Percentiles rank a stretch among this genome's conserved stretches.
These are phyloP conservation scores for Pseudomyrmex flavicornis DNA, from an alignment of 1,140 invertebrate species.

Conservation along the genomic window DNA sequence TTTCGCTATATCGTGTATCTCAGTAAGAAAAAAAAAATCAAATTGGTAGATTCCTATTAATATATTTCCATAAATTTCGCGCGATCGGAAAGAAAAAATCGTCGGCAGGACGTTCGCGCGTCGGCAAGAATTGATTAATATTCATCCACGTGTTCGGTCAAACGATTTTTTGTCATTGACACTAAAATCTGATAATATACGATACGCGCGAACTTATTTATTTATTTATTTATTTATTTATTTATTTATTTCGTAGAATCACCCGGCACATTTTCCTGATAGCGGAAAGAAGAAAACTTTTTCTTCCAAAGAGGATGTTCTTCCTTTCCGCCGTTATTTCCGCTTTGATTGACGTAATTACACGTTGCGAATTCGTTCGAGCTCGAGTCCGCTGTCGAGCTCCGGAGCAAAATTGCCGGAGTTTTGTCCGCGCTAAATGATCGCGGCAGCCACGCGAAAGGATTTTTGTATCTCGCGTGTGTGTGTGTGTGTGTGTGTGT, in stretches of 20 bases:
- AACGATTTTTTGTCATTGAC: background rate
- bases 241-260: no score
- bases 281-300: background rate
- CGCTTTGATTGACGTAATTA: constrained; percentile 8
- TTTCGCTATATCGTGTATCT: background rate
- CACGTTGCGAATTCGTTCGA: background rate
- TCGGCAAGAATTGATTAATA: constrained; percentile 7
- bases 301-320: background rate
- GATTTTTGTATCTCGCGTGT: background rate
- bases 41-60: no score
- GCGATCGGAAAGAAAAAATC: background rate
- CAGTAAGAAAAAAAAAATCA: no score
- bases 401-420: constrained; percentile 43
- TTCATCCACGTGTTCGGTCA: background rate
- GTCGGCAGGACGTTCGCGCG: no score
- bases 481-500: no score
- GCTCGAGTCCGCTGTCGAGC: background rate
- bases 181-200: constrained; percentile 20
- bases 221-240: no score
- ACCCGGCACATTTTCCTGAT: no score
- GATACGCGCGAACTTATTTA: background rate
- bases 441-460: background rate
- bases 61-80: background rate
- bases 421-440: constrained; percentile 35
- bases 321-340: background rate